Conservation (phyloP, 2,797 vertebrate species). For the Hoplostethus mediterraneus region DNA sequence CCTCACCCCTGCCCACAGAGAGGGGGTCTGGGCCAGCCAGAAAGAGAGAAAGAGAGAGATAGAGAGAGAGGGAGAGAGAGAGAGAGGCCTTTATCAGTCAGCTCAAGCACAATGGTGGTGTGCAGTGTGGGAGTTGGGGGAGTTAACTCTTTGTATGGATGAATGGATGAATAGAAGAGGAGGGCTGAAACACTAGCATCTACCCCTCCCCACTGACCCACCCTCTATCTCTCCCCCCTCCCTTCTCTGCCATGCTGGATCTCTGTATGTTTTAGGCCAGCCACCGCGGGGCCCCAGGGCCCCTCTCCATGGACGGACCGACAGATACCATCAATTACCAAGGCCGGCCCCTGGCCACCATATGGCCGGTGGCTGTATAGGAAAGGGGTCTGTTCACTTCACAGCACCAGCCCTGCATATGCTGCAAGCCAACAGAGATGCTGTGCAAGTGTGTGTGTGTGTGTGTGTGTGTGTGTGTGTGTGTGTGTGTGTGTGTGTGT, state of each 20-base stretch:
- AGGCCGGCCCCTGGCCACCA: conserved; percentile 83
- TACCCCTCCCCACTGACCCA: conserved; percentile 65
- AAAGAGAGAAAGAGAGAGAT: conserved; percentile 58
- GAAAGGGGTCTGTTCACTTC: conserved; percentile 73
- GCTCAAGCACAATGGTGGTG: conserved; percentile 75
- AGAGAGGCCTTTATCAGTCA: conserved; percentile 80
- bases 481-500: conserved; percentile 31
- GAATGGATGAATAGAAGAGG: conserved; percentile 85
- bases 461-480: conserved; percentile 23
- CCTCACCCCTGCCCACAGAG: conserved; percentile 67
- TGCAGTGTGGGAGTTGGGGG: conserved; percentile 81
- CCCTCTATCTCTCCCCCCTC: conserved; percentile 18
- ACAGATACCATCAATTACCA: conserved; percentile 88
- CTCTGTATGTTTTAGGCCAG: conserved; percentile 81
- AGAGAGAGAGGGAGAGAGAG: conserved; percentile 47
- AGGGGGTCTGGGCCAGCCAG: conserved; percentile 67
- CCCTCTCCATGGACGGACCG: conserved; percentile 74
- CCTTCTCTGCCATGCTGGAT: conserved; percentile 59
- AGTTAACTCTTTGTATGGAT: conserved; percentile 86
- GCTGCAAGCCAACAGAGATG: conserved; percentile 76
- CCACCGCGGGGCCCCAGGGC: conserved; percentile 73
- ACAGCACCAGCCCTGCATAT: conserved; percentile 78
- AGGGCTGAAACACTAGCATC: conserved; percentile 86
- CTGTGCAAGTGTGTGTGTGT: conserved; percentile 58
- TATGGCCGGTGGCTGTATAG: conserved; percentile 88